Evolutionary conservation across 1,140 invertebrate species (phyloP).

Genomic region (Cotesia vestalis): DNA sequence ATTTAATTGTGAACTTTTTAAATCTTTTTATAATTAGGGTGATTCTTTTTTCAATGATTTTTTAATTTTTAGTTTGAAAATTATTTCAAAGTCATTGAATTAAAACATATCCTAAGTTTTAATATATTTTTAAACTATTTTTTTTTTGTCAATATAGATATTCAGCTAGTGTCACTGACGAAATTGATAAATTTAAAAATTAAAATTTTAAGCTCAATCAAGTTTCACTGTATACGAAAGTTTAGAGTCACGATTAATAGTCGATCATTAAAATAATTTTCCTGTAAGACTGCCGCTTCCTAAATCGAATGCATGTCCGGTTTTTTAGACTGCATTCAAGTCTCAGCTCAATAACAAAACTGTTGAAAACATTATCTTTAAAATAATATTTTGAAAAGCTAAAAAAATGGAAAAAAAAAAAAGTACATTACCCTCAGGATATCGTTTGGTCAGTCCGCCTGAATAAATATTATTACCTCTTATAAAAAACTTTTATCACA

Average conservation of each 20-base stretch:
- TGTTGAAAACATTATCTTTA: neutral
- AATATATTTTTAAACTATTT: neutral
- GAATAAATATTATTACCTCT: constrained; percentile 42
- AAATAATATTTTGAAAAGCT: neutral
- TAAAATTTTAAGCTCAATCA: constrained; percentile 18
- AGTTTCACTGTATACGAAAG: constrained; percentile 18
- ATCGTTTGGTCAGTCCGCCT: constrained; percentile 51
- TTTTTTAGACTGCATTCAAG: neutral
- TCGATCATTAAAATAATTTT: constrained; percentile 1
- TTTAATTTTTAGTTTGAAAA: too few species aligned
- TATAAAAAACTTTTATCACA: neutral
- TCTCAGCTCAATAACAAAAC: constrained; percentile 21
- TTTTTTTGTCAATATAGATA: neutral
- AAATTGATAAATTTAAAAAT: neutral
- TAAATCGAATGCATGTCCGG: neutral
- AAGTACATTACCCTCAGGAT: constrained; percentile 48
- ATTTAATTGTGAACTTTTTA: neutral
- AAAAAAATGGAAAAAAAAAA: neutral
- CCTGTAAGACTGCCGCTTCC: constrained; percentile 20
- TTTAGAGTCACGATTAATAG: neutral
- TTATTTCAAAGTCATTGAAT: too few species aligned
- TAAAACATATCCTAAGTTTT: too few species aligned
- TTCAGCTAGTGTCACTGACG: too few species aligned
- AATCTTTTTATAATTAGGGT: neutral
- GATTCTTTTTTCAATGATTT: too few species aligned